phyloP scores from a whole-genome alignment of 2,797 vertebrate genomes.

The Acrossocheilus fasciatus region DNA sequence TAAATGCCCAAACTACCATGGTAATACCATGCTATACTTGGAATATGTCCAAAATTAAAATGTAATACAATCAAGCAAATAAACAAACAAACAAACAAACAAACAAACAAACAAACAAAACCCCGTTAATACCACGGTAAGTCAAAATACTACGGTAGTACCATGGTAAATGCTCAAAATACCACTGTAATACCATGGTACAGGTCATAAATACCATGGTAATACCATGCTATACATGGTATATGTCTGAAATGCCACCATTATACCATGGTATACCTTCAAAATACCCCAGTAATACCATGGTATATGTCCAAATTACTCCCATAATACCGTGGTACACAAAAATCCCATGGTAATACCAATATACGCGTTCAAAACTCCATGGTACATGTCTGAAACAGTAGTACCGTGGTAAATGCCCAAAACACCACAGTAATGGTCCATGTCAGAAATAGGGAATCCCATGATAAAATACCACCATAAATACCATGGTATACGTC shows the following conservation, averaged over 20 bases:
- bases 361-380: too few species aligned
- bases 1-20: background rate
- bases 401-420: background rate
- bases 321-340: background rate
- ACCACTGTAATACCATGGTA: background rate
- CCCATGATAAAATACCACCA: too few species aligned
- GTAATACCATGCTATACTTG: background rate
- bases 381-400: background rate
- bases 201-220: background rate
- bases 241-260: background rate
- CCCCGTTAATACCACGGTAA: too few species aligned
- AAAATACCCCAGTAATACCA: too few species aligned
- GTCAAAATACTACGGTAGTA: background rate
- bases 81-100: too few species aligned
- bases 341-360: background rate
- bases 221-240: background rate
- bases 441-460: background rate
- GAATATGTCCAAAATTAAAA: background rate
- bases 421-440: background rate
- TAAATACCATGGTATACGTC: background rate
- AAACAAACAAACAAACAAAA: background rate
- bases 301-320: background rate
- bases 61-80: background rate
- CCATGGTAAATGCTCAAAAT: background rate
- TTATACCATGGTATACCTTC: background rate